Base-by-base conservation (phyloP, 2,797 vertebrate genomes). In the Propithecus deckenii region DNA sequence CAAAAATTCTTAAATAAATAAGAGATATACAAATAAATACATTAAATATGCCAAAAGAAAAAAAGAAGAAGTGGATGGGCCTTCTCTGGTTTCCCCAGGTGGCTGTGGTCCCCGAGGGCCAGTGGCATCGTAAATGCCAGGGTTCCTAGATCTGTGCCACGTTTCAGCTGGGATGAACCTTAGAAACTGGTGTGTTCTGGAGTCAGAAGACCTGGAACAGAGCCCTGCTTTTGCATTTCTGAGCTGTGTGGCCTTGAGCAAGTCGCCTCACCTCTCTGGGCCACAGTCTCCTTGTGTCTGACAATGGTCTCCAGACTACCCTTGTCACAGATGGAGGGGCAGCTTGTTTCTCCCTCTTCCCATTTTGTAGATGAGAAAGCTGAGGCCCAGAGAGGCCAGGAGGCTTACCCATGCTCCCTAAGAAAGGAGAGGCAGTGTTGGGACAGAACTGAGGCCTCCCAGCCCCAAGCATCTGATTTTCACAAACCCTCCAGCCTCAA, bases 71-170 rank as follows among this genome's bases (percentile, higher is more conserved):
- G 48, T 4, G 22, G 8, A 11, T 5, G 7, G 43, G 14, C 3
- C 23, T 6, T 15, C 6, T 13, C 13, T 71, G 71, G 7, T 43
- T 52, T 52, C 20, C n/a, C 0, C 4, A 48, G 48, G 57, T 22
- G 23, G 11, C 32, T 18, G 30, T 22, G 18, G 46, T 87, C 10
- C 41, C 6, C 4, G 0, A 32, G 48, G 17, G 18, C 38, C 61
- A 9, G 15, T 0, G 22, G 22, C 20, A 0, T 17, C 23, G 38
- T 65, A 57, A 17, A 14, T 35, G 12, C 55, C 13, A 13, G 7
- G 25, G 23, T 20, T 67, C 65, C 2, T 25, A 48, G 5, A 20
- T 79, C 38, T 20, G 4, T 1, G 46, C 38, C 1, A 0, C 1
- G 23, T 7, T 32, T 4, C 41, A 38, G 25, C 41, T 22, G 12